Percentiles rank a stretch among this genome's conserved stretches.
phyloP scores from a whole-genome alignment of 2,888 invertebrate species.

The Drosophila ezoana region DNA sequence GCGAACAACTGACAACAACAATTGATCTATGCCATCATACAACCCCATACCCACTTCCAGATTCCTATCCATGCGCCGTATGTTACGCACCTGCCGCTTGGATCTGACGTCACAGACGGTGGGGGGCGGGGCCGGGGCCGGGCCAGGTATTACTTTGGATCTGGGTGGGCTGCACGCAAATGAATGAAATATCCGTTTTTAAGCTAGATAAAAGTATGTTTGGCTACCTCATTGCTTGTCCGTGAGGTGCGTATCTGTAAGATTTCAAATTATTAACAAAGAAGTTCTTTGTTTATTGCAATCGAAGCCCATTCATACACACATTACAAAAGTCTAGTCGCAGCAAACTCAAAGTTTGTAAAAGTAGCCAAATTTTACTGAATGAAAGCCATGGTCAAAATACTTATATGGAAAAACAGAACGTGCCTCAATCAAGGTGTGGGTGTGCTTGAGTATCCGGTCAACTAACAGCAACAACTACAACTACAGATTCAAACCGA shows the following conservation, averaged over 20 bases:
- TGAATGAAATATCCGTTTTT: constrained; percentile 65
- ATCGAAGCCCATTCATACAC: constrained; percentile 52
- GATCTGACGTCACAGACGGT: constrained; percentile 47
- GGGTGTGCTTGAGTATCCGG: constrained; percentile 64
- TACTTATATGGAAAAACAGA: constrained; percentile 39
- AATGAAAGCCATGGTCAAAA: constrained; percentile 47
- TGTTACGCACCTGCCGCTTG: constrained; percentile 41
- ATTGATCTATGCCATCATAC: constrained; percentile 67
- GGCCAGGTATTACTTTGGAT: not conserved
- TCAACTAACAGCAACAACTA: constrained; percentile 10
- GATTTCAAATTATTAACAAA: constrained; percentile 71
- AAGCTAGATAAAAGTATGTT: constrained; percentile 7
- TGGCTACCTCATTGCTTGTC: not conserved
- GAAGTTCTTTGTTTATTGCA: constrained; percentile 69
- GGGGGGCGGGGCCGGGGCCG: not conserved
- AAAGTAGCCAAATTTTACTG: not conserved
- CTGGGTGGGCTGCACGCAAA: constrained; percentile 25
- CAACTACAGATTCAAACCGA: constrained; percentile 7
- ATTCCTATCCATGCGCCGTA: constrained; percentile 31
- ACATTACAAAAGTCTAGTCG: constrained; percentile 6
- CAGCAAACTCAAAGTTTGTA: constrained; percentile 8
- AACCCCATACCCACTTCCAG: constrained; percentile 18
- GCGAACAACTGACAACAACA: constrained; percentile 62
- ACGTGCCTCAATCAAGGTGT: constrained; percentile 16
- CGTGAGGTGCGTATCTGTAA: constrained; percentile 47